phyloP scores from a whole-genome alignment of 2,888 invertebrate species.

The Brachyopa scutellaris region DNA sequence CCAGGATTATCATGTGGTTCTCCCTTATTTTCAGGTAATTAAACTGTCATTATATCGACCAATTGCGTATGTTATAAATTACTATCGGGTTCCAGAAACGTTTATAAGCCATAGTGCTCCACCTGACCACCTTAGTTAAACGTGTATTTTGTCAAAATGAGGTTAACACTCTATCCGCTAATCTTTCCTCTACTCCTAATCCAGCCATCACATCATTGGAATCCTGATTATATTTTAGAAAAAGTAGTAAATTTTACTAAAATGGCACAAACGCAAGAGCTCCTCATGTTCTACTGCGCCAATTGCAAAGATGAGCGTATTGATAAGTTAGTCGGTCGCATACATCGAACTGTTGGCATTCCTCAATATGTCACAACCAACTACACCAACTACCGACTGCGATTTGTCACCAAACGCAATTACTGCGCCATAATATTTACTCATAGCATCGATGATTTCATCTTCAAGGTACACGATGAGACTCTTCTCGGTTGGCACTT shows the following conservation, averaged over 20 bases:
- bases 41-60: no score
- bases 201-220: neutral
- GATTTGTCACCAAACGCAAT: constrained; percentile 18
- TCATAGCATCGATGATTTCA: constrained; percentile 23
- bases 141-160: no score
- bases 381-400: constrained; percentile 28
- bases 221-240: constrained; percentile 15
- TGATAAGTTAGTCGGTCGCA: neutral
- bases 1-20: no score
- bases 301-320: constrained; percentile 25
- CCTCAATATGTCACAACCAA: constrained; percentile 38
- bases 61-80: no score
- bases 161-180: no score
- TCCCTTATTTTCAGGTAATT: no score
- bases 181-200: no score
- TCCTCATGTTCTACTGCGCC: constrained; percentile 26
- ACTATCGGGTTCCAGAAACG: no score
- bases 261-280: neutral
- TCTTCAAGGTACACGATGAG: constrained; percentile 24
- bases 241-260: neutral
- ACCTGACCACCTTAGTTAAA: no score
- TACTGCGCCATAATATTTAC: constrained; percentile 30
- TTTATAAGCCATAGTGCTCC: no score
- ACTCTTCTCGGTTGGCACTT: constrained; percentile 25
- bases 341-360: neutral